Conservation (phyloP, 2,797 vertebrate species). For the Peromyscus nudipes region DNA sequence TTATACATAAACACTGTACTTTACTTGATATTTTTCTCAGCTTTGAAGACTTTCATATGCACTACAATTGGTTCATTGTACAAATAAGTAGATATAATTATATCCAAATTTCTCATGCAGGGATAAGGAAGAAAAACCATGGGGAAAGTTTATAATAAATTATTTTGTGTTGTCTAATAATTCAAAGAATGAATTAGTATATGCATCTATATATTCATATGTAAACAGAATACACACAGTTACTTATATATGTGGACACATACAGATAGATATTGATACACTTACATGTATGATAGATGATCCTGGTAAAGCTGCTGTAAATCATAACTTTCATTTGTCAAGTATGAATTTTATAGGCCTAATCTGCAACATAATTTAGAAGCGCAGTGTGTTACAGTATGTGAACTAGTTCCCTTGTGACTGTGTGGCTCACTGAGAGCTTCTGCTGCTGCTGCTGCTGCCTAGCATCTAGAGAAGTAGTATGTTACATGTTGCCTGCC, state of each 20-base stretch:
- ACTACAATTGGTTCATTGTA: background rate
- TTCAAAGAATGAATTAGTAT: background rate
- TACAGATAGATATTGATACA: background rate
- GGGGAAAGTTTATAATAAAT: background rate
- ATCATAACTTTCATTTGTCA: background rate
- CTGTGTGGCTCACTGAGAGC: fast-evolving
- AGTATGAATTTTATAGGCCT: background rate
- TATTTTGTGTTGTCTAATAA: background rate
- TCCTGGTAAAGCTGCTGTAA: background rate
- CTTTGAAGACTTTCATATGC: background rate
- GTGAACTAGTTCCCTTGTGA: background rate
- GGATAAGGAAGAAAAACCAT: background rate
- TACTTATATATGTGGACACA: background rate
- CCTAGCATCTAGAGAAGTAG: background rate
- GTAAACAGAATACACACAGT: background rate
- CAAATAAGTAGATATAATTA: background rate
- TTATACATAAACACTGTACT: background rate
- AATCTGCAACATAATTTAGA: background rate
- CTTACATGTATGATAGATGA: background rate
- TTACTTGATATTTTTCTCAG: background rate
- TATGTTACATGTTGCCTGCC: background rate
- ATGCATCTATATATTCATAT: background rate
- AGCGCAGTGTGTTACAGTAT: fast-evolving
- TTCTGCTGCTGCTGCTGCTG: no score
- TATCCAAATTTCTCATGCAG: background rate